A percentile compares a stretch with the other conserved stretches of the same genome.
These are phyloP conservation scores for Stramonita haemastoma DNA, from an alignment of 2,888 invertebrate genomes.

Conservation along the genomic window DNA sequence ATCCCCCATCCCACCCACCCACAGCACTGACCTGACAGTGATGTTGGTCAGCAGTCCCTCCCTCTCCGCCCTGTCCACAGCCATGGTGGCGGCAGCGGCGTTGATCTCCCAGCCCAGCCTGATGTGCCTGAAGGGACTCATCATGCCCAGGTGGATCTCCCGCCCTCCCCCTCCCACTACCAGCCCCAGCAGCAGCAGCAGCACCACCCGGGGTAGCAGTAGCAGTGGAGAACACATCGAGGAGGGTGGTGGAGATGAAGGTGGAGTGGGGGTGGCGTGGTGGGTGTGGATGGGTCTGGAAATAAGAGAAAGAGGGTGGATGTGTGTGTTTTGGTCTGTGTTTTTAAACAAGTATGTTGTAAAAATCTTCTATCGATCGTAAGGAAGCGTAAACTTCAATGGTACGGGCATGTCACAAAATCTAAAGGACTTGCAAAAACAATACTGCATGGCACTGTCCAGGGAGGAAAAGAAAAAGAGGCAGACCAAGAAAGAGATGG, in stretches of 20 bases:
- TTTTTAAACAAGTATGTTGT: no score
- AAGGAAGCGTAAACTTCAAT: no score
- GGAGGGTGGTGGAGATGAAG: not conserved
- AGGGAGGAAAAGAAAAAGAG: no score
- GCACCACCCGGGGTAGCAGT: not conserved
- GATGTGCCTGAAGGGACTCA: conserved; percentile 62
- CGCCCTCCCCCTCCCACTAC: not conserved
- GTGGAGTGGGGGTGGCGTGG: not conserved
- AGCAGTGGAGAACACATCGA: no score
- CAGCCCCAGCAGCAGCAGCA: not conserved
- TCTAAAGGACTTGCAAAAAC: no score
- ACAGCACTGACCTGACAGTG: conserved; percentile 54
- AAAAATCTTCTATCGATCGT: no score
- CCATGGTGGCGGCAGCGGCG: conserved; percentile 65
- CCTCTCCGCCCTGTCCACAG: conserved; percentile 57
- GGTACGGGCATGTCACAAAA: no score
- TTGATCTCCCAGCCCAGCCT: conserved; percentile 66
- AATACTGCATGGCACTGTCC: no score
- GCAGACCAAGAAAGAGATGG: no score
- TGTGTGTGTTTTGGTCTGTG: not conserved
- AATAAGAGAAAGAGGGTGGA: not conserved
- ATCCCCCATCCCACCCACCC: no score
- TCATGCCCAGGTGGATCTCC: conserved; percentile 59
- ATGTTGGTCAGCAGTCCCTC: conserved; percentile 57
- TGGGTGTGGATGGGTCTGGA: not conserved